Evolutionary conservation across 2,113 vertebrate species (phyloP).

Genomic region (Romanogobio albipinnatus): DNA sequence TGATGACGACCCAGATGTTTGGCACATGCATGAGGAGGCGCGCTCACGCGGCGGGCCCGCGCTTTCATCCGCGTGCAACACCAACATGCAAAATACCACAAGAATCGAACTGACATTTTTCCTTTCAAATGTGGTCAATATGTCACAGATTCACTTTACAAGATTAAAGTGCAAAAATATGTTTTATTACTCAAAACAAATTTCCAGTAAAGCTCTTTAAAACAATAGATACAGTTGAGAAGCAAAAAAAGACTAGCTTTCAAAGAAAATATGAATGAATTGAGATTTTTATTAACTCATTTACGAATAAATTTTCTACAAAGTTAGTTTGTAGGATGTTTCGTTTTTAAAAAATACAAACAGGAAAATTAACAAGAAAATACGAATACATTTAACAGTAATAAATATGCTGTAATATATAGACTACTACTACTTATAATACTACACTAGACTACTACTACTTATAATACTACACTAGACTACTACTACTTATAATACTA

Average conservation of each 20-base stretch:
- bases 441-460: too few species aligned
- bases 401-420: background rate
- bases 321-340: too few species aligned
- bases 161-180: background rate
- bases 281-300: too few species aligned
- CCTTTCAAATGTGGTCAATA: background rate
- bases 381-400: background rate
- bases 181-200: background rate
- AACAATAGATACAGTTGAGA: background rate
- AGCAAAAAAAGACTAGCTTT: background rate
- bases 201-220: background rate
- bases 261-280: background rate
- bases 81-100: constrained; percentile 83
- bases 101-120: constrained; percentile 75
- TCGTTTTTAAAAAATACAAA: background rate
- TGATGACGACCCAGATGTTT: constrained; percentile 85
- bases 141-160: background rate
- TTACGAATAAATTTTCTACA: too few species aligned
- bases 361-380: background rate
- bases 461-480: too few species aligned
- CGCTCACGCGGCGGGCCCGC: constrained; percentile 72
- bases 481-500: too few species aligned
- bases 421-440: too few species aligned
- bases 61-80: constrained; percentile 87
- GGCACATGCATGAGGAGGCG: constrained; percentile 84